phyloP scores from a whole-genome alignment of 2,797 vertebrate species.

The Orestias chungarensis region DNA sequence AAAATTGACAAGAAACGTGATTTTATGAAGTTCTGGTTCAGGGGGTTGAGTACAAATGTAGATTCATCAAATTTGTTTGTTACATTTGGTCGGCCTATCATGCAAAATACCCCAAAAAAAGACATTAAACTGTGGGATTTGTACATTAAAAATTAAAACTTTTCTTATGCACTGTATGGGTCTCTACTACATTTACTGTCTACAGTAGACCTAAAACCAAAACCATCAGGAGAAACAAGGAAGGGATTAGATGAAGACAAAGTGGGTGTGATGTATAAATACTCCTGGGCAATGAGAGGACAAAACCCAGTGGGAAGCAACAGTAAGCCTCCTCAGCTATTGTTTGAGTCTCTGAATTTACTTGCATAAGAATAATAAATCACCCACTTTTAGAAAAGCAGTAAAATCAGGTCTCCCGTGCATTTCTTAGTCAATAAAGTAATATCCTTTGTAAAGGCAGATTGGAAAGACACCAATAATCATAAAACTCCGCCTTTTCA shows the following conservation, averaged over 20 bases:
- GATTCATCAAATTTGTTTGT: not conserved
- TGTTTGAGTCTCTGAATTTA: slow-evolving; percentile 51
- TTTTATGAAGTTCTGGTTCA: not conserved
- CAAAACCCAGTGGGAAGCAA: slow-evolving; percentile 52
- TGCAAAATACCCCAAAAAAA: not conserved
- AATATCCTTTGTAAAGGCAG: slow-evolving; percentile 37
- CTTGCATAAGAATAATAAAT: slow-evolving; percentile 53
- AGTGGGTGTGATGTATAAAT: slow-evolving; percentile 67
- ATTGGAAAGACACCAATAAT: slow-evolving; percentile 32
- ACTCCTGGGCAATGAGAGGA: slow-evolving; percentile 52
- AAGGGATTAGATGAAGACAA: slow-evolving; percentile 55
- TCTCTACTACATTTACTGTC: not conserved
- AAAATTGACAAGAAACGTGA: not conserved
- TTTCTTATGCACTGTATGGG: not conserved
- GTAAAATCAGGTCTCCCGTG: slow-evolving; percentile 38
- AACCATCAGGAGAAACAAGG: slow-evolving; percentile 32
- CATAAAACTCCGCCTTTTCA: slow-evolving; percentile 45
- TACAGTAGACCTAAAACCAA: slow-evolving; percentile 26
- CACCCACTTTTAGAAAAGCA: slow-evolving; percentile 34
- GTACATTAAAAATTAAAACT: not conserved
- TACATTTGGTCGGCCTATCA: not conserved
- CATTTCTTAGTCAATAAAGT: slow-evolving; percentile 41
- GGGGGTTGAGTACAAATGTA: not conserved
- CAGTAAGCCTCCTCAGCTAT: slow-evolving; percentile 54
- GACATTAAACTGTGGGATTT: not conserved